These are phyloP conservation scores for Catharus ustulatus DNA, from an alignment of 2,797 vertebrate genomes.

Conservation along the genomic window DNA sequence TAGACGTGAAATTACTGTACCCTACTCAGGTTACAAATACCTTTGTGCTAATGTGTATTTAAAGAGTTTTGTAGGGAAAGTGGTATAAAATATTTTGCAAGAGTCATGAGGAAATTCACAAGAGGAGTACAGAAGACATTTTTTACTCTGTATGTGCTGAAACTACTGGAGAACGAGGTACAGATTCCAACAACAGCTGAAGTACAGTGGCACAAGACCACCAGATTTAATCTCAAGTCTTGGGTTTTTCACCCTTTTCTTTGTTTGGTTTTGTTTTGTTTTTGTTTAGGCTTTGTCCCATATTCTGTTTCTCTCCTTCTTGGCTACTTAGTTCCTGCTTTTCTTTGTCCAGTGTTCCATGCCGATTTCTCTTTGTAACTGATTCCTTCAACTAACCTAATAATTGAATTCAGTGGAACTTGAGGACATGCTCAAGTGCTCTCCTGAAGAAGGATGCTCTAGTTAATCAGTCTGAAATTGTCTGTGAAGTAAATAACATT, in stretches of 20 bases:
- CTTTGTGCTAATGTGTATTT: background rate
- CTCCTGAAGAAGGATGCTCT: constrained; percentile 45
- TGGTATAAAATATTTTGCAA: background rate
- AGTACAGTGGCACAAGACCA: background rate
- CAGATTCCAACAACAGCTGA: background rate
- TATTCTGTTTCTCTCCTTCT: background rate
- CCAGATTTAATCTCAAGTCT: background rate
- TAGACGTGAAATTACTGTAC: background rate
- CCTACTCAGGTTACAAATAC: background rate
- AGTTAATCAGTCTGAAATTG: constrained; percentile 28
- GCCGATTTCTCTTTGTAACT: background rate
- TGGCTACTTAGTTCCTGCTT: background rate
- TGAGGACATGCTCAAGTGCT: background rate
- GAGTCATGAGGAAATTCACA: background rate
- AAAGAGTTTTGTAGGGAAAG: background rate
- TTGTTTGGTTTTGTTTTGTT: background rate
- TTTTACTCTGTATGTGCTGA: background rate
- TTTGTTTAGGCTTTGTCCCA: background rate
- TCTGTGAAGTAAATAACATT: constrained; percentile 39
- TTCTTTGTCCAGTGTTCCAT: background rate
- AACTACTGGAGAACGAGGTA: background rate
- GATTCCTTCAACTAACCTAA: constrained; percentile 8
- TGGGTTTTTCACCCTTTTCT: background rate
- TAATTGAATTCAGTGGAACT: constrained; percentile 5
- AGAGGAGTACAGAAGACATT: background rate